Conservation (phyloP, 2,888 invertebrate genomes). For the Apantesis nais region DNA sequence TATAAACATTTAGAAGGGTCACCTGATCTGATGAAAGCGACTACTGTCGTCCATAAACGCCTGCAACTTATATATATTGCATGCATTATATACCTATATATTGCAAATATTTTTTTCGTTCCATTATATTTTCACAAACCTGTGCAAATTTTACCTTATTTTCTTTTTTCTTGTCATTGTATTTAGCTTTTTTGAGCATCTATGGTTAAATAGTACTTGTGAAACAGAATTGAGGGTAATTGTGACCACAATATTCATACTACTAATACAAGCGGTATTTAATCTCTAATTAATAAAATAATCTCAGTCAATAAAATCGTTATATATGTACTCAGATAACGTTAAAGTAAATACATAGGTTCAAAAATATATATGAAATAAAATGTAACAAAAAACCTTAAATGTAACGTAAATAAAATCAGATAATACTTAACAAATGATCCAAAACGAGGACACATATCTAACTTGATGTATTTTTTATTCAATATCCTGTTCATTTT, state of each 20-base stretch:
- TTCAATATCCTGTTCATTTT: conserved; percentile 43
- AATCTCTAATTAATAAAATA: background rate
- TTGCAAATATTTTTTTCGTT: too few relatives aligned
- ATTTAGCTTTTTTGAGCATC: background rate
- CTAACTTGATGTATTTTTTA: conserved; percentile 21
- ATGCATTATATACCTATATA: too few relatives aligned
- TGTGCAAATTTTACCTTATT: too few relatives aligned
- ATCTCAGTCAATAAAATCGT: background rate
- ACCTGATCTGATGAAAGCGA: too few relatives aligned
- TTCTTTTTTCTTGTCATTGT: too few relatives aligned
- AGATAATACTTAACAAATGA: conserved; percentile 27
- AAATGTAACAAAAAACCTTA: background rate
- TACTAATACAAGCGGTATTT: background rate
- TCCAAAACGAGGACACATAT: conserved; percentile 17
- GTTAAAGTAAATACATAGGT: background rate
- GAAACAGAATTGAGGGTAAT: background rate
- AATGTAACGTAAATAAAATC: conserved; percentile 4
- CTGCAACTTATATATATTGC: too few relatives aligned
- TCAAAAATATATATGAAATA: background rate
- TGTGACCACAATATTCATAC: background rate
- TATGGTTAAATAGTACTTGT: background rate
- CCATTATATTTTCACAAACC: too few relatives aligned
- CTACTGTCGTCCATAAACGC: too few relatives aligned
- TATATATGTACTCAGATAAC: background rate
- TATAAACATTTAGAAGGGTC: too few relatives aligned